A percentile compares a stretch with the other conserved stretches of the same genome.
Evolutionary conservation across 2,888 invertebrate species (phyloP).

Genomic region (Diaprepes abbreviatus): DNA sequence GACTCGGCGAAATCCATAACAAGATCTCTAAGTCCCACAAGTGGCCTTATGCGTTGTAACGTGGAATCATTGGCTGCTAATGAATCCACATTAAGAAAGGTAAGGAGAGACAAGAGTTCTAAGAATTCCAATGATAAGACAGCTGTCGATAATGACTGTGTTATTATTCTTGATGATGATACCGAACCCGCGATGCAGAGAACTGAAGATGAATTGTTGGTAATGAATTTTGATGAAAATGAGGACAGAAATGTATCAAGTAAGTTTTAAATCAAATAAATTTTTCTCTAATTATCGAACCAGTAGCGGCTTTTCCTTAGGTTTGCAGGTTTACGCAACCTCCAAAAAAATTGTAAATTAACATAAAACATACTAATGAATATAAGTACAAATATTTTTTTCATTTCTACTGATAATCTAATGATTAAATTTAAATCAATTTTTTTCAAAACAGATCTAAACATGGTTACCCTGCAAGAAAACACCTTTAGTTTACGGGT

Average conservation of each 20-base stretch:
- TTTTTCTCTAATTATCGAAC: background rate
- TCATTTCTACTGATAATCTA: too few species aligned
- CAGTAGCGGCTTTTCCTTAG: too few species aligned
- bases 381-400: too few species aligned
- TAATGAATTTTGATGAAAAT: constrained; percentile 23
- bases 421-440: too few species aligned
- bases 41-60: background rate
- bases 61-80: background rate
- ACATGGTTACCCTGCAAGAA: too few species aligned
- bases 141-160: background rate
- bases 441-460: too few species aligned
- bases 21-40: background rate
- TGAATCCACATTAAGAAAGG: background rate
- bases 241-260: too few species aligned
- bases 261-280: background rate
- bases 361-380: too few species aligned
- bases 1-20: background rate
- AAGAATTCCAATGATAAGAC: background rate
- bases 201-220: background rate
- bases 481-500: too few species aligned
- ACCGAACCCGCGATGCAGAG: background rate
- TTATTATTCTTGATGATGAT: constrained; percentile 17
- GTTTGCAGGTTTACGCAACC: too few species aligned
- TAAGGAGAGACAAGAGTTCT: background rate
- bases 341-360: too few species aligned